A percentile compares a stretch with the other conserved stretches of the same genome.
phyloP scores from a whole-genome alignment of 2,113 vertebrate species.

The Saccopteryx bilineata region DNA sequence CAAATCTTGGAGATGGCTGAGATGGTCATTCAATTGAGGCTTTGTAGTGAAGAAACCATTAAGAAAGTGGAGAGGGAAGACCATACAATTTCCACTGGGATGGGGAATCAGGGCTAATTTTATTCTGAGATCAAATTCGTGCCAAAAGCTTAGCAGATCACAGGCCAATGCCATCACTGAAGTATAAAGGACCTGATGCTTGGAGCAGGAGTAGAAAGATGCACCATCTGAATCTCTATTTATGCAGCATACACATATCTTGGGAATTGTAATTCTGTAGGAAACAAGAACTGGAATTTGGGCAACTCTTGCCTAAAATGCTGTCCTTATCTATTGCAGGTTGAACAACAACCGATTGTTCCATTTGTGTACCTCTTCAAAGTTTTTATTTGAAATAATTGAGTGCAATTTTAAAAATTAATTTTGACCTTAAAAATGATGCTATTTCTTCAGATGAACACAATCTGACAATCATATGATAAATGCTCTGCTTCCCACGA shows the following conservation, averaged over 20 bases:
- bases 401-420: background rate
- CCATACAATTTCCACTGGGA: slow-evolving; percentile 72
- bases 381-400: background rate
- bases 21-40: slow-evolving; percentile 79
- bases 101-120: slow-evolving; percentile 71
- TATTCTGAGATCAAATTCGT: slow-evolving; percentile 75
- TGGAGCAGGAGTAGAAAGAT: accelerated
- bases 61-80: slow-evolving; percentile 82
- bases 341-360: accelerated
- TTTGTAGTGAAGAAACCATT: slow-evolving; percentile 85
- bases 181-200: background rate
- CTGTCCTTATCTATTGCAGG: background rate
- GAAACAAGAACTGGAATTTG: accelerated
- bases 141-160: slow-evolving; percentile 66
- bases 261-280: accelerated
- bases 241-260: accelerated
- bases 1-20: slow-evolving; percentile 76
- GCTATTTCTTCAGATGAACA: background rate
- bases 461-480: accelerated
- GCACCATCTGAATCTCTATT: background rate
- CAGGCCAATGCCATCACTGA: background rate
- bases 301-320: accelerated
- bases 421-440: background rate
- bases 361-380: background rate
- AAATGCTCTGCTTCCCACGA: accelerated